These are phyloP conservation scores for Rhagoletis zephyria DNA, from an alignment of 1,140 invertebrate species.

Conservation along the genomic window DNA sequence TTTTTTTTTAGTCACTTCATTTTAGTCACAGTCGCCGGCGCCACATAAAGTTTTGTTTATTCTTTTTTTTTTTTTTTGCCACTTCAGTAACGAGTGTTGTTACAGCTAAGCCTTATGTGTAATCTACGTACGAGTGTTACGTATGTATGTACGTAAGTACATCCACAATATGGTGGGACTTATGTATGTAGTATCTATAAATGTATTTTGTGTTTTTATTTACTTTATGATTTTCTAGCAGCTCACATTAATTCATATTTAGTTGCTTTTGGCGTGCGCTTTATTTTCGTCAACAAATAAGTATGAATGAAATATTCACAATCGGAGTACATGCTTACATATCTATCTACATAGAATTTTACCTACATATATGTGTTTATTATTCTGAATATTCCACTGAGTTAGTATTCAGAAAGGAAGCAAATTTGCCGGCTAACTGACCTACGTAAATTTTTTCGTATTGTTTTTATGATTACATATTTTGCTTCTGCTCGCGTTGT, in stretches of 20 bases:
- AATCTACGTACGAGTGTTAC: neutral
- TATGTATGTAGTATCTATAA: neutral
- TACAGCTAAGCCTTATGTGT: neutral
- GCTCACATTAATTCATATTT: neutral
- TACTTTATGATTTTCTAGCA: constrained; percentile 29
- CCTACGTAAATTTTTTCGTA: constrained; percentile 13
- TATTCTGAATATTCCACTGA: neutral
- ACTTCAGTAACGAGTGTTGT: neutral
- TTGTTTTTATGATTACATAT: neutral
- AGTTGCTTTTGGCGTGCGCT: neutral
- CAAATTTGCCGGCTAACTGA: constrained; percentile 2
- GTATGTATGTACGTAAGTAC: too few species aligned
- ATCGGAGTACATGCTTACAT: neutral
- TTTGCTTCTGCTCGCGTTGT: neutral
- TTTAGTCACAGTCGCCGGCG: neutral
- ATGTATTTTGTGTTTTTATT: neutral
- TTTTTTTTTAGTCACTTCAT: constrained; percentile 33
- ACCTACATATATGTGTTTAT: neutral
- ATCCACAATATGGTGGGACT: neutral
- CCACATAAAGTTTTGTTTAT: neutral
- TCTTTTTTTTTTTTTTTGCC: neutral
- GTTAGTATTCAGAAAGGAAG: neutral
- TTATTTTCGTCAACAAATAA: constrained; percentile 14
- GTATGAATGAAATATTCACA: neutral
- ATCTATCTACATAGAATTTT: neutral